Evolutionary conservation across 2,113 vertebrate genomes (phyloP).

Genomic region (Equus quagga): DNA sequence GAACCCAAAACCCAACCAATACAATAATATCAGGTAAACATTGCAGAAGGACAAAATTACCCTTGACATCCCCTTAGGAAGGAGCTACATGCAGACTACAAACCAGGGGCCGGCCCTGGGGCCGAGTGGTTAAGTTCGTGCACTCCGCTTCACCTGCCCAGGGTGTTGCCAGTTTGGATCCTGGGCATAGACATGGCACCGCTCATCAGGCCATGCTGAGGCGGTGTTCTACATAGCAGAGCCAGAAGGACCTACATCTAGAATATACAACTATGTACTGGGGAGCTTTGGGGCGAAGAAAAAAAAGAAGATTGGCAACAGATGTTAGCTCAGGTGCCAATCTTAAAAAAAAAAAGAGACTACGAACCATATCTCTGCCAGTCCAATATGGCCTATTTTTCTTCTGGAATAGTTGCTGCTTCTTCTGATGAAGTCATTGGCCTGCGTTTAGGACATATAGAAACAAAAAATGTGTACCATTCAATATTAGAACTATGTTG

Average conservation of each 20-base stretch:
- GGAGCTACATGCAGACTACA: neutral
- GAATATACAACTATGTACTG: too few species aligned
- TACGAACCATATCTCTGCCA: neutral
- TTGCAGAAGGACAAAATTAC: neutral
- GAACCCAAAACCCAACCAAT: neutral
- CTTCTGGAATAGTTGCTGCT: neutral
- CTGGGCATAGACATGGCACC: too few species aligned
- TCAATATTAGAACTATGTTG: neutral
- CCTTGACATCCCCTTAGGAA: neutral
- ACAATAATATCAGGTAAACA: neutral
- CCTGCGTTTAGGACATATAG: neutral
- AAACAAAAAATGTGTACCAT: neutral
- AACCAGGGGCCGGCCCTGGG: too few species aligned
- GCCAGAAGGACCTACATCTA: too few species aligned
- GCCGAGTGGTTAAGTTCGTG: too few species aligned
- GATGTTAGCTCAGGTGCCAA: too few species aligned
- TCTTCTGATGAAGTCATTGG: neutral
- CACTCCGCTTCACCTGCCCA: too few species aligned
- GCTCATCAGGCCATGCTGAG: too few species aligned
- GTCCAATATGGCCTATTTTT: neutral
- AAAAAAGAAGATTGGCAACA: too few species aligned
- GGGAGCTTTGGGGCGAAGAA: too few species aligned
- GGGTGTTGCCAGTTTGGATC: too few species aligned
- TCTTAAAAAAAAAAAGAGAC: neutral
- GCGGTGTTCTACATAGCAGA: too few species aligned